Conservation (phyloP, 2,888 invertebrate genomes). For the Augochlorella aurata region DNA sequence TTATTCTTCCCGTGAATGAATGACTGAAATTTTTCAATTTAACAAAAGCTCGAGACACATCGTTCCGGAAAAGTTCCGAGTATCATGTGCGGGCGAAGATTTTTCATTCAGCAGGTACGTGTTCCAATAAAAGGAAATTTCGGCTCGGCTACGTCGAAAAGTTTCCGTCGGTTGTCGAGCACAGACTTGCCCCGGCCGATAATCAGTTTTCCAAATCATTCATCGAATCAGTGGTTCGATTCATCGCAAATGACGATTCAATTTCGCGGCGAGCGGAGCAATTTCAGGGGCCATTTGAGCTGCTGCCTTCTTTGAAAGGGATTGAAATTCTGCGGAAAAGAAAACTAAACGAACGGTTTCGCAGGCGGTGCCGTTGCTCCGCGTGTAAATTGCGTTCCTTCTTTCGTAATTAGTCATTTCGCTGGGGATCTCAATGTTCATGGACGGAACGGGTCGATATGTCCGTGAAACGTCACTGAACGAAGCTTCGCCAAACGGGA, state of each 20-base stretch:
- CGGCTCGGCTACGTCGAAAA: neutral
- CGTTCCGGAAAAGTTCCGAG: too few relatives aligned
- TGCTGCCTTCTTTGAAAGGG: neutral
- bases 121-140: neutral
- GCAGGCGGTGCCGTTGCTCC: neutral
- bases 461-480: neutral
- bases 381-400: neutral
- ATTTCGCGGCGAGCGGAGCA: neutral
- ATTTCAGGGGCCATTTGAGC: conserved; percentile 20
- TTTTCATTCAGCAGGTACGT: neutral
- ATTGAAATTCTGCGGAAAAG: conserved; percentile 11
- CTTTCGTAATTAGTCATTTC: conserved; percentile 2
- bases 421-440: neutral
- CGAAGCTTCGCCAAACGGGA: neutral
- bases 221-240: neutral
- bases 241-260: neutral
- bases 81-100: too few relatives aligned
- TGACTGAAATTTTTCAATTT: too few relatives aligned
- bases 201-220: neutral
- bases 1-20: too few relatives aligned
- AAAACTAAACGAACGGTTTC: neutral
- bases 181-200: neutral
- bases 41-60: too few relatives aligned
- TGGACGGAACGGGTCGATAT: neutral
- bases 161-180: neutral